Base-by-base conservation (phyloP, 2,888 invertebrate genomes). In the Perizoma affinitatum region DNA sequence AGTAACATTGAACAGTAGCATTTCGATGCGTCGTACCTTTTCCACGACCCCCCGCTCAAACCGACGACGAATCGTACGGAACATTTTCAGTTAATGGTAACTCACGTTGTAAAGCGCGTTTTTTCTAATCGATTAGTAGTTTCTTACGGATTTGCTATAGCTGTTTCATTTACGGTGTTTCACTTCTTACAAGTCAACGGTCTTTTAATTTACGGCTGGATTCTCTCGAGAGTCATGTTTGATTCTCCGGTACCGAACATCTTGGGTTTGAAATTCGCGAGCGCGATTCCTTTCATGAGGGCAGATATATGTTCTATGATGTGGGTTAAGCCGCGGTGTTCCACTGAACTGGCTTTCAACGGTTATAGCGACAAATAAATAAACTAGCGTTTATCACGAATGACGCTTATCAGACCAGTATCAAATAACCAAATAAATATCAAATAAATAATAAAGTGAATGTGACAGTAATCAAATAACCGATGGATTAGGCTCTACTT, bases 21-120 rank as follows among this genome's bases (percentile, higher is more conserved):
- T 72, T 69, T 90, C 86, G 22, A 80, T 75, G 57, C 73, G 82
- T 10, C 87, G 81, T 58, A 88, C 73, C 68, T 83, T 85, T 54
- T 80, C 78, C 49, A 83, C 72, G 9, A 90, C 77, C 42, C 73
- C 76, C 54, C 78, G 73, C 41, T 79, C 78, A 11, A 86, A 61
- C 64, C 79, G 81, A 57, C 78, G 80, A 51, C 88, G 82, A 49
- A 88, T 63, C 35, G 82, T 71, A 22, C 84, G 83, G 47, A 85
- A 80, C 90, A 90, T 88, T 66, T 66, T 77, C 55, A 0, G 6
- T 33, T 36, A 10, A 41, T 54, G 5, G 44, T 49, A 33, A 11
- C 44, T 50, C 45, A 8, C n/a, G n/a, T 9, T n/a, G 43, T 43
- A 33, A 44, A 51, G 50, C 48, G 49, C 42, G 46, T 11, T 4